Base-by-base conservation (phyloP, 2,888 invertebrate genomes). In the Tolmerus cingulatus region DNA sequence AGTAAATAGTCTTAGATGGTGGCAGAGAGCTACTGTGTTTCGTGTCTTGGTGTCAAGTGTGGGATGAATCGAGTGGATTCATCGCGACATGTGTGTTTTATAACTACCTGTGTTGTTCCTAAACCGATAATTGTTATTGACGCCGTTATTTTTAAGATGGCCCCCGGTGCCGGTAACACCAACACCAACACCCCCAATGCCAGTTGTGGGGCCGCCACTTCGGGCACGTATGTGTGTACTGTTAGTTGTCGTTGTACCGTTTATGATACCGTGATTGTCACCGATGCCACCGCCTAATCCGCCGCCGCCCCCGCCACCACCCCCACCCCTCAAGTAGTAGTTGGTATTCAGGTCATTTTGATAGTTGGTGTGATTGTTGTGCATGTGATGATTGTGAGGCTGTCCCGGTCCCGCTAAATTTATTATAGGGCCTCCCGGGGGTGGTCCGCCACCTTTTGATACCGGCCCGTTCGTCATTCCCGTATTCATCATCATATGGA, bases 51-150 rank as follows among this genome's bases (percentile, higher is more conserved):
- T 46, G 43, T 46, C 43, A 46, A 23, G 57, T 82, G 57, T 82
- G 46, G 66, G 23, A 81, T 55, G 37, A 82, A 57, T 82, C 37
- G 19, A 46, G 43, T 16, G 43, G 43, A 37, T 40, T 66, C 34
- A 76, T 34, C 40, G 16, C n/a, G 40, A 46, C 40, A 27, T 66
- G 19, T 46, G 43, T 46, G 14, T 46, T 34, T 14, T 82, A 82
- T 57, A 82, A 43, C 76, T 87, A 87, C 87, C 87, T 89, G 92
- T 91, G 88, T 90, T 90, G 88, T 90, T 91, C 91, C 92, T 92
- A 91, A 91, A 93, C 90, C 92, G 92, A 90, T 92, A 93, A 90
- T 92, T 92, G 90, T 92, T 92, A 89, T 92, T 87, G 74, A 87
- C 81, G 46, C 74, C 81, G 89, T 92, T 92, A 88, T 90, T 90